Conservation (phyloP, 2,888 invertebrate species). For the Chaetogeoica ovagalla region DNA sequence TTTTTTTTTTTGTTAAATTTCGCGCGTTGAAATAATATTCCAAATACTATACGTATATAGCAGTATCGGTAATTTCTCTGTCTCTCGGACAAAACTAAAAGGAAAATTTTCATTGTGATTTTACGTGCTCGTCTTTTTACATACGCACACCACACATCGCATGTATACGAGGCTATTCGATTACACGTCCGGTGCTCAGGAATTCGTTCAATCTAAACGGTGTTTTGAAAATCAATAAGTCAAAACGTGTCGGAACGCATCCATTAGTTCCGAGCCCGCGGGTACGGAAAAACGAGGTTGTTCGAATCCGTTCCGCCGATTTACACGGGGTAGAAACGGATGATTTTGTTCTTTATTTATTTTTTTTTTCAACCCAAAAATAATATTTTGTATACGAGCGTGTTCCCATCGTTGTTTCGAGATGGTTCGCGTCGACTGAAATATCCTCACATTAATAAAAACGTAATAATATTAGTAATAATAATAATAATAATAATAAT, state of each 20-base stretch:
- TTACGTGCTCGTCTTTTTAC: background rate
- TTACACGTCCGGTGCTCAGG: constrained; percentile 1
- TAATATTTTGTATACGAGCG: background rate
- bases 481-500: too few relatives aligned
- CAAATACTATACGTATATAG: too few relatives aligned
- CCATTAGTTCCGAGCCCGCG: constrained; percentile 41
- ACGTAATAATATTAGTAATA: background rate
- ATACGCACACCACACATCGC: too few relatives aligned
- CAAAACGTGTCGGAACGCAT: constrained; percentile 44
- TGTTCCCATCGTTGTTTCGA: constrained; percentile 33
- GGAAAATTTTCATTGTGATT: too few relatives aligned
- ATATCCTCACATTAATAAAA: background rate
- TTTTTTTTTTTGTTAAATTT: too few relatives aligned
- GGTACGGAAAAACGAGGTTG: constrained; percentile 28
- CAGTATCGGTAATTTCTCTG: too few relatives aligned
- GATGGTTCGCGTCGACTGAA: background rate
- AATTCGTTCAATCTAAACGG: constrained; percentile 37
- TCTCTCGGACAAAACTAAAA: too few relatives aligned
- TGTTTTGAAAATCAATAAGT: constrained; percentile 48
- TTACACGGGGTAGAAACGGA: constrained; percentile 29
- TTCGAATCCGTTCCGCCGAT: constrained; percentile 44
- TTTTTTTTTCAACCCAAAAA: background rate
- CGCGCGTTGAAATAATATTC: too few relatives aligned
- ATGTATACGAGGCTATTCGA: constrained; percentile 1
- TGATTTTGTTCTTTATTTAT: background rate